These are phyloP conservation scores for Lordiphosa mommai DNA, from an alignment of 1,140 invertebrate species.

Conservation along the genomic window DNA sequence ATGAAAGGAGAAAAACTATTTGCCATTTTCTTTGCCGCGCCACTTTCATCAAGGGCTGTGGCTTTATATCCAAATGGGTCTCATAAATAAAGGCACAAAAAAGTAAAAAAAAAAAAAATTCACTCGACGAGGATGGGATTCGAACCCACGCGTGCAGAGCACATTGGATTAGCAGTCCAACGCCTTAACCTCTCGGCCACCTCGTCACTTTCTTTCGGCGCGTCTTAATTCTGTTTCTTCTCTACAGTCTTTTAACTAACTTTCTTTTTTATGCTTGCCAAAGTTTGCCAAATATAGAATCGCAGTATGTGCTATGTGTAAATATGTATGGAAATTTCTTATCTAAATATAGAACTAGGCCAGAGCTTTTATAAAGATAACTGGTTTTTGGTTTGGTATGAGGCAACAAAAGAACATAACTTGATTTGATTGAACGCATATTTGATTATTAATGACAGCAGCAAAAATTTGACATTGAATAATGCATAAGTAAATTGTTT, in stretches of 20 bases:
- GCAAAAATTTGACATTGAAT: conserved; percentile 10
- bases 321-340: conserved; percentile 32
- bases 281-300: neutral
- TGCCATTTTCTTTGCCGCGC: conserved; percentile 22
- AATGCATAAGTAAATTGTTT: conserved; percentile 32
- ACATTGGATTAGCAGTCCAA: conserved; percentile 90
- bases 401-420: too few relatives aligned
- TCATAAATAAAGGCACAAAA: neutral
- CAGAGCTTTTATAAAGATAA: conserved; percentile 27
- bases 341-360: conserved; percentile 36
- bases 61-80: conserved; percentile 48
- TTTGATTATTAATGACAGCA: too few relatives aligned
- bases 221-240: neutral
- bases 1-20: conserved; percentile 21
- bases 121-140: conserved; percentile 91
- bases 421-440: too few relatives aligned
- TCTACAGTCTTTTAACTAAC: neutral
- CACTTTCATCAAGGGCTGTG: conserved; percentile 36
- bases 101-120: conserved; percentile 9
- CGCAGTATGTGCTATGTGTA: neutral
- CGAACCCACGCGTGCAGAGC: conserved; percentile 91
- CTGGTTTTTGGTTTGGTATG: conserved; percentile 17
- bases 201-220: conserved; percentile 82
- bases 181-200: conserved; percentile 94
- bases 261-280: conserved; percentile 15